Conservation (phyloP, 2,113 vertebrate species). For the Centropus bengalensis region DNA sequence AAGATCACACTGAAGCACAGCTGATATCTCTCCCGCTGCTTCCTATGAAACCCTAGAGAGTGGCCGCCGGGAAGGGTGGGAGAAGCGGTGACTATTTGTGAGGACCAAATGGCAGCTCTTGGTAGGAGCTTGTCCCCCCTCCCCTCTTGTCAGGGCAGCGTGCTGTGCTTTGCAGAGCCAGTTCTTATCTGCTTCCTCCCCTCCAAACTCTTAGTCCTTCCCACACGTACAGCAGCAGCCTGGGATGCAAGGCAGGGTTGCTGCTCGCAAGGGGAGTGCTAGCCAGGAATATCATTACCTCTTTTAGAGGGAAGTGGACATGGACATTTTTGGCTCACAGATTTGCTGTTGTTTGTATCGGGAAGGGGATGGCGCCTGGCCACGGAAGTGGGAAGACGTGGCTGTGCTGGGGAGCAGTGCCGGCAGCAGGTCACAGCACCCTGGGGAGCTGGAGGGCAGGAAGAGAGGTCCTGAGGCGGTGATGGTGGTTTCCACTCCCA, state of each 20-base stretch:
- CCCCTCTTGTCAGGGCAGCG: neutral
- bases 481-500: slow-evolving; percentile 32
- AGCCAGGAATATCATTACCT: neutral
- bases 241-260: neutral
- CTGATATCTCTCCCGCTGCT: slow-evolving; percentile 7
- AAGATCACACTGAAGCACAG: slow-evolving; percentile 45
- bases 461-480: slow-evolving; percentile 18
- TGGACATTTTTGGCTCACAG: neutral
- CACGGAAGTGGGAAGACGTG: slow-evolving; percentile 35
- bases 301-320: neutral
- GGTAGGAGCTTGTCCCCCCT: neutral
- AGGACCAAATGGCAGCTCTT: slow-evolving; percentile 20
- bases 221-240: neutral
- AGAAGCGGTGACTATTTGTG: neutral
- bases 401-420: fast-evolving
- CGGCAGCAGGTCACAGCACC: neutral
- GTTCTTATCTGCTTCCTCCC: neutral
- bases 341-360: neutral
- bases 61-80: neutral
- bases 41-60: slow-evolving; percentile 51
- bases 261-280: neutral
- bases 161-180: neutral
- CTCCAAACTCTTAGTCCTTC: neutral
- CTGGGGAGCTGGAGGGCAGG: slow-evolving; percentile 45
- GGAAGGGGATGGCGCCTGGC: slow-evolving; percentile 40